A percentile compares a stretch with the other conserved stretches of the same genome.
These are phyloP conservation scores for Nothoprocta pentlandii DNA, from an alignment of 2,113 vertebrate genomes.

Conservation along the genomic window DNA sequence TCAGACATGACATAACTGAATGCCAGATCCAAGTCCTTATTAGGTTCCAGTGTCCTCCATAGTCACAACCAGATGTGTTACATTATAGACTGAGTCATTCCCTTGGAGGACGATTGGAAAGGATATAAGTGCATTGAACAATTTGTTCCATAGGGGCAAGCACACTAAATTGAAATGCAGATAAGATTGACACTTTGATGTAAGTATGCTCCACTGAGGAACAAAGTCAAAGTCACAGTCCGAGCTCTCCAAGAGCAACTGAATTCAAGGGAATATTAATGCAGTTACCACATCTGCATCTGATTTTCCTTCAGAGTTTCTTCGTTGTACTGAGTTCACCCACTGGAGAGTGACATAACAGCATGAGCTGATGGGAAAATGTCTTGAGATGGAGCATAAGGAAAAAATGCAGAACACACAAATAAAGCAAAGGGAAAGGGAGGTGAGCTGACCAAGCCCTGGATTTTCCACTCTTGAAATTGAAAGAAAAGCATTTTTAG, in stretches of 20 bases:
- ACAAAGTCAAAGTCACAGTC: slow-evolving; percentile 52
- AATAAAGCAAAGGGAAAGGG: neutral
- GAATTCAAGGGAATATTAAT: slow-evolving; percentile 32
- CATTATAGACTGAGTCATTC: slow-evolving; percentile 41
- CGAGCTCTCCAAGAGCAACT: neutral
- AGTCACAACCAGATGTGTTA: slow-evolving; percentile 44
- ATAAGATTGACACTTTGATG: slow-evolving; percentile 48
- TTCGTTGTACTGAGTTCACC: slow-evolving; percentile 52
- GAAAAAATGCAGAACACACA: neutral
- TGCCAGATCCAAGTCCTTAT: slow-evolving; percentile 21
- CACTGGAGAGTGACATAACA: slow-evolving; percentile 57
- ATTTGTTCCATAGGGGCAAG: neutral
- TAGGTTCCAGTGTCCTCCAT: neutral
- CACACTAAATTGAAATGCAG: slow-evolving; percentile 35
- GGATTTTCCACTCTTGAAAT: neutral
- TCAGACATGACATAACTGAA: slow-evolving; percentile 58
- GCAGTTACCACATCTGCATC: slow-evolving; percentile 33
- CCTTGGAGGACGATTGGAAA: neutral
- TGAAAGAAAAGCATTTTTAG: neutral
- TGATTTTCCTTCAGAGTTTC: slow-evolving; percentile 37
- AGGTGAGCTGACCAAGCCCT: neutral
- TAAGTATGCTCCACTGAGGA: neutral
- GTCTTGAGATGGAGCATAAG: neutral
- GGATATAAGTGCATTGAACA: neutral
- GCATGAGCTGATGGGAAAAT: slow-evolving; percentile 25